These are phyloP conservation scores for Epirrita christyi DNA, from an alignment of 2,888 invertebrate genomes.

Conservation along the genomic window DNA sequence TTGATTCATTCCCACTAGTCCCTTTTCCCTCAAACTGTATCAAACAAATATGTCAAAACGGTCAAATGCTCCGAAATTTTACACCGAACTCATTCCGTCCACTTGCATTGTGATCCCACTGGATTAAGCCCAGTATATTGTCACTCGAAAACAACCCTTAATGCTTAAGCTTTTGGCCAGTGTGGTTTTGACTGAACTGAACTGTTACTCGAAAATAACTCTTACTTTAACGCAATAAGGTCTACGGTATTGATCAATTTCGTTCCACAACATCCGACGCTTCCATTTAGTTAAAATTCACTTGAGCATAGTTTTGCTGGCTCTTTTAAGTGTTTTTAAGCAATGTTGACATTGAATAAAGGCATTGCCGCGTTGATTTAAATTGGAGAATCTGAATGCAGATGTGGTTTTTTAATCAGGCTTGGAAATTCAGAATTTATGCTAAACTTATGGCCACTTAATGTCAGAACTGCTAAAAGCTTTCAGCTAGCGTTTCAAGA, in stretches of 20 bases:
- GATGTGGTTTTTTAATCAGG: background rate
- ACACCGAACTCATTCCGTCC: constrained; percentile 19
- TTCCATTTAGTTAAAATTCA: constrained; percentile 22
- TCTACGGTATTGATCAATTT: constrained; percentile 2
- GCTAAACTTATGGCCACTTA: too few relatives aligned
- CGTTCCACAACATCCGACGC: background rate
- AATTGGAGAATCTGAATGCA: background rate
- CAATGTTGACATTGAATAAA: background rate
- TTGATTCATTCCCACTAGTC: too few relatives aligned
- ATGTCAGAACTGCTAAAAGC: too few relatives aligned
- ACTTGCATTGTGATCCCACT: constrained; percentile 16
- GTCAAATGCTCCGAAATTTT: constrained; percentile 17
- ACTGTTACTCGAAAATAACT: constrained; percentile 6
- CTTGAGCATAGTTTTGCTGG: constrained; percentile 12
- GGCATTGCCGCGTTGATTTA: background rate
- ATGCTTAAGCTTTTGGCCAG: background rate
- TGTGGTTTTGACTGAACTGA: background rate
- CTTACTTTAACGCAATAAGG: constrained; percentile 9
- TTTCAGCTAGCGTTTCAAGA: too few relatives aligned
- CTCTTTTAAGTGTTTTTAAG: constrained; percentile 4
- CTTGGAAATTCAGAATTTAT: too few relatives aligned
- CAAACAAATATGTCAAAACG: constrained; percentile 20
- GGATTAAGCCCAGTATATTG: constrained; percentile 32
- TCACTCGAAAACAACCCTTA: constrained; percentile 7
- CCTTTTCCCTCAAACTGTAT: constrained; percentile 12